Conservation (phyloP, 2,888 invertebrate genomes). For the Pammene aurita region DNA sequence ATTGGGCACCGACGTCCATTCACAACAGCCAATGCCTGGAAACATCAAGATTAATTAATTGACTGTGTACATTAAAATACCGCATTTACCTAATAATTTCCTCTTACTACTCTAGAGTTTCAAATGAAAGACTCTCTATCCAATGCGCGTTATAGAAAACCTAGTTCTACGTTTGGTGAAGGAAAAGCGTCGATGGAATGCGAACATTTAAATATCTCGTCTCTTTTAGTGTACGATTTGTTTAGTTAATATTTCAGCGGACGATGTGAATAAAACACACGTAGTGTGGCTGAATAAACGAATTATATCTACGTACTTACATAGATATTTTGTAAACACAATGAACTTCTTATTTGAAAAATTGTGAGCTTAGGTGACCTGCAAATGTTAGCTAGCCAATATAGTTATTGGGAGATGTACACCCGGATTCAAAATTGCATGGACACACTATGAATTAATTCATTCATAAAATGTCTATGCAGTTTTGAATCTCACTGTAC, state of each 20-base stretch:
- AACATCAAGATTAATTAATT: constrained; percentile 45
- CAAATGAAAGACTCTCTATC: neutral
- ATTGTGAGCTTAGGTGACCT: too few relatives aligned
- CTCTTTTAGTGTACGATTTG: constrained; percentile 44
- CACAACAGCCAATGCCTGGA: constrained; percentile 33
- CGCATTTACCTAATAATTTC: constrained; percentile 40
- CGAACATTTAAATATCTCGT: neutral
- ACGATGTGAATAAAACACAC: constrained; percentile 47
- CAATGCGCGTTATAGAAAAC: neutral
- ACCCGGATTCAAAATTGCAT: too few relatives aligned
- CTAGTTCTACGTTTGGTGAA: neutral
- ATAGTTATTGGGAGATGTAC: too few relatives aligned
- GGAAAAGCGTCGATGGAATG: constrained; percentile 7
- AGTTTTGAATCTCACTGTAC: too few relatives aligned
- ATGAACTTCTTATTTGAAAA: too few relatives aligned
- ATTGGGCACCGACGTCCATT: constrained; percentile 35
- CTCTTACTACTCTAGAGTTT: constrained; percentile 17
- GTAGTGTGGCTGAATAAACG: constrained; percentile 51
- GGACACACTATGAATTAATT: too few relatives aligned
- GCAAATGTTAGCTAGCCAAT: too few relatives aligned
- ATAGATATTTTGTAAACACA: too few relatives aligned
- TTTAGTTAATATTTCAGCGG: constrained; percentile 50
- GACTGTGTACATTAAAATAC: constrained; percentile 40
- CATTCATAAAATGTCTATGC: too few relatives aligned
- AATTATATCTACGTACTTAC: constrained; percentile 39